phyloP scores from a whole-genome alignment of 2,888 invertebrate species.

The Ectemnius continuus region DNA sequence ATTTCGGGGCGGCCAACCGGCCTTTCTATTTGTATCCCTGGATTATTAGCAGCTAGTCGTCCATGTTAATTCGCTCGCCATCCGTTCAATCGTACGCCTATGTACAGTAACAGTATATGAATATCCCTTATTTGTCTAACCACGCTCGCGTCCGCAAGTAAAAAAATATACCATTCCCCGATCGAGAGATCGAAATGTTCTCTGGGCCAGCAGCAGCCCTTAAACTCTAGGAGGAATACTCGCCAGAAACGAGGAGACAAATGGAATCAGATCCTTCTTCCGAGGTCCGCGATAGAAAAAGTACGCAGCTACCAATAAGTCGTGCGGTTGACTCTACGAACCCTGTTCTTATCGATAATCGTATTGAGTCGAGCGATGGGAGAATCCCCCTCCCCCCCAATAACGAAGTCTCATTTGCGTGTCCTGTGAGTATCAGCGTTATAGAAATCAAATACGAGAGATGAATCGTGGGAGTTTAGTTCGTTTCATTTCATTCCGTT shows the following conservation, averaged over 20 bases:
- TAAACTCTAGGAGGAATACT: neutral
- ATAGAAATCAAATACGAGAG: neutral
- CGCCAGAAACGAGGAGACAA: neutral
- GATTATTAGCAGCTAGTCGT: no score
- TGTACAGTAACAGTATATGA: no score
- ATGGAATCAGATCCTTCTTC: constrained; percentile 3
- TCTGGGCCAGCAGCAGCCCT: neutral
- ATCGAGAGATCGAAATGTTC: neutral
- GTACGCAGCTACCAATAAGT: neutral
- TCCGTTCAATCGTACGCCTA: no score
- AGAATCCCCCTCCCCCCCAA: neutral
- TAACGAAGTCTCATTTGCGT: neutral
- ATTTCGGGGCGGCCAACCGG: no score
- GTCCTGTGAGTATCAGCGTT: neutral
- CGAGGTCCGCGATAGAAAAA: neutral
- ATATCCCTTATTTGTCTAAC: no score
- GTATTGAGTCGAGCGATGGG: neutral
- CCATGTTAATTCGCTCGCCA: no score
- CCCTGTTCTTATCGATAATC: constrained; percentile 3
- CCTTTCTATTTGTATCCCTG: no score
- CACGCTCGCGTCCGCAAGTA: neutral
- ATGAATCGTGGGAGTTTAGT: neutral
- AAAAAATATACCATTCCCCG: neutral
- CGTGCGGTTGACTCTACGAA: neutral
- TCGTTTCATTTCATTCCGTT: neutral